Percentiles rank a stretch among this genome's conserved stretches.
Evolutionary conservation across 1,140 invertebrate genomes (phyloP).

Genomic region (Notospermus geniculatus): DNA sequence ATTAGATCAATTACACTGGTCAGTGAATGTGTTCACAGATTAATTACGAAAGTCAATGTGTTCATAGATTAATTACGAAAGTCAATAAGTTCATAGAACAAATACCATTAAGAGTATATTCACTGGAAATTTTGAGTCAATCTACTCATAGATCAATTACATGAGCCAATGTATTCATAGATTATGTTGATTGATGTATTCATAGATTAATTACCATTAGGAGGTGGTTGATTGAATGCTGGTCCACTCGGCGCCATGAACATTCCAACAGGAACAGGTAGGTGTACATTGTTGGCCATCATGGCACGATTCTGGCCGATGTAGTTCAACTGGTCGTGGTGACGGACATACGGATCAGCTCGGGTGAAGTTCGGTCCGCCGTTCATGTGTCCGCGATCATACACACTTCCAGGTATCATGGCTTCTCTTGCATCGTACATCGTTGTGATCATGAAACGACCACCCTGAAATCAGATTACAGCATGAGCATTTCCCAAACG

Average conservation of each 20-base stretch:
- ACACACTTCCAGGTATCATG: conserved; percentile 75
- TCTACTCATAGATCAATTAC: no score
- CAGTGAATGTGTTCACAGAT: no score
- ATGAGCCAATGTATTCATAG: no score
- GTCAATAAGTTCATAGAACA: no score
- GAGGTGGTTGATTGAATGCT: conserved; percentile 78
- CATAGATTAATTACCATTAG: no score
- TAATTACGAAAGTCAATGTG: no score
- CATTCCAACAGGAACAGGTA: conserved; percentile 89
- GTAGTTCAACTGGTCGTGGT: conserved; percentile 89
- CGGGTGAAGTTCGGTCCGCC: conserved; percentile 3
- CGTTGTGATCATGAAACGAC: conserved; percentile 94
- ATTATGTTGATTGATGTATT: no score
- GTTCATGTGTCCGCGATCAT: conserved; percentile 63
- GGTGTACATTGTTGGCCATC: conserved; percentile 60
- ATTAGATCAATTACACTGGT: no score
- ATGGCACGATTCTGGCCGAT: conserved; percentile 84
- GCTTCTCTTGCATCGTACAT: conserved; percentile 67
- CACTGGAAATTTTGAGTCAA: no score
- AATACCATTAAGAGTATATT: no score
- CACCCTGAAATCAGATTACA: conserved; percentile 60
- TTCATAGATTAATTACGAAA: no score
- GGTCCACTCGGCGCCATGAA: conserved; percentile 88
- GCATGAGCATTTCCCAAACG: no score
- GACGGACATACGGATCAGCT: conserved; percentile 49